A percentile compares a stretch with the other conserved stretches of the same genome.
These are phyloP conservation scores for Albula goreensis DNA, from an alignment of 2,113 vertebrate genomes.

Conservation along the genomic window DNA sequence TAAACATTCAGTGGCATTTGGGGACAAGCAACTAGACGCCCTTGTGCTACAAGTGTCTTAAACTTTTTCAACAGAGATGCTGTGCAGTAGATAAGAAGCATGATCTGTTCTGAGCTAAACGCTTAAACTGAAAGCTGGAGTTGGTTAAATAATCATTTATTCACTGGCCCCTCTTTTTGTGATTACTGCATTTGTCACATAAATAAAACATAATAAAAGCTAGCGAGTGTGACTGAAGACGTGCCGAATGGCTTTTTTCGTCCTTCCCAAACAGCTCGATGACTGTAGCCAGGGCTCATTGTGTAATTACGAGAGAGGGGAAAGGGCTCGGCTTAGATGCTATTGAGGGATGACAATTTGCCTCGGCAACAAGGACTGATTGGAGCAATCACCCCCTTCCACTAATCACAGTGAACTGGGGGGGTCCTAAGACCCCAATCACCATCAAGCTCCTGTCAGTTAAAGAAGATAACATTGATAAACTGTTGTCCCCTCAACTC, in stretches of 20 bases:
- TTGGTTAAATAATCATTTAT: too few relatives aligned
- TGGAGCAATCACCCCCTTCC: constrained; percentile 9
- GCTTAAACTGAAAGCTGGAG: too few relatives aligned
- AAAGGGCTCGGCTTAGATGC: background rate
- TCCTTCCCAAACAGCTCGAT: background rate
- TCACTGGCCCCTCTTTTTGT: background rate
- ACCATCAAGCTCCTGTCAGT: background rate
- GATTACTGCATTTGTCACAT: background rate
- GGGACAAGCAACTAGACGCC: background rate
- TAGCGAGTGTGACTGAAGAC: background rate
- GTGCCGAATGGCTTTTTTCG: background rate
- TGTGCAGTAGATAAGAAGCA: background rate
- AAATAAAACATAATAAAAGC: background rate
- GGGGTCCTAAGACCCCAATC: constrained; percentile 25
- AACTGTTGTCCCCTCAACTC: constrained; percentile 3
- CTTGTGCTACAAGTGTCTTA: background rate
- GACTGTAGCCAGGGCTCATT: background rate
- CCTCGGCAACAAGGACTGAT: constrained; percentile 14
- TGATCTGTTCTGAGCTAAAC: constrained; percentile 9
- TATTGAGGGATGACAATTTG: background rate
- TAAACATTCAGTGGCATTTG: background rate
- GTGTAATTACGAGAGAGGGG: background rate
- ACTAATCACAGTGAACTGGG: constrained; percentile 11
- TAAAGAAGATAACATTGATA: background rate
- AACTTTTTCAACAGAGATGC: too few relatives aligned